Evolutionary conservation across 2,888 invertebrate genomes (phyloP).

Genomic region (Cosmia trapezina): DNA sequence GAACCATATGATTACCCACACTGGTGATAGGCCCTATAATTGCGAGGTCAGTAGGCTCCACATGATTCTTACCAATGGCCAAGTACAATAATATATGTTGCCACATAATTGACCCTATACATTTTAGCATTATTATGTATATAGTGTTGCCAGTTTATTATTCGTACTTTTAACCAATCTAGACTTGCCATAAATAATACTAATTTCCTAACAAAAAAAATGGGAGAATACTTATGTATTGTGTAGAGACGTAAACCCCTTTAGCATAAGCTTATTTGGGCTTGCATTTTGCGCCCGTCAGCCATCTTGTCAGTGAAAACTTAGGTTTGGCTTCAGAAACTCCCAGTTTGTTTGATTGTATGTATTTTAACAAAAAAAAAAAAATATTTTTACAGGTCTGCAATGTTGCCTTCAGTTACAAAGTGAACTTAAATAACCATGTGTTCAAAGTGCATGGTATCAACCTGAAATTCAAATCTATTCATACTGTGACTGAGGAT

Average conservation of each 20-base stretch:
- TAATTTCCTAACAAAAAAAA: neutral
- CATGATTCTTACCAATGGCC: conserved; percentile 35
- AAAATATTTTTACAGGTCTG: conserved; percentile 79
- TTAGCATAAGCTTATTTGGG: neutral
- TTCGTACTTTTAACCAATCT: neutral
- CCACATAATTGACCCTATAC: neutral
- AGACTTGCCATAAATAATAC: conserved; percentile 1
- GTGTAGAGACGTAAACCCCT: neutral
- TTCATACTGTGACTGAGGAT: conserved; percentile 87
- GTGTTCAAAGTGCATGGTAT: conserved; percentile 87
- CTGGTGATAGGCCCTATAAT: conserved; percentile 78
- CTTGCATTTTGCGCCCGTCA: neutral
- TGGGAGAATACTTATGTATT: too few species aligned
- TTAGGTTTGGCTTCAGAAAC: neutral
- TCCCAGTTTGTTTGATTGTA: neutral
- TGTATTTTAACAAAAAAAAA: neutral
- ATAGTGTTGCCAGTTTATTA: conserved; percentile 9
- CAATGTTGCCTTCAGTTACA: conserved; percentile 88
- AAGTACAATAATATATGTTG: neutral
- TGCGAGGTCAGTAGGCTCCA: conserved; percentile 80
- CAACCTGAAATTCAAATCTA: conserved; percentile 88
- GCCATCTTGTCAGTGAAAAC: neutral
- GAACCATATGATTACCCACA: conserved; percentile 80
- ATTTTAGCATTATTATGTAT: neutral
- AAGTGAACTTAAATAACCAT: conserved; percentile 89